Evolutionary conservation across 1,140 invertebrate genomes (phyloP), one percentile per base, ranked within the genome.

Genomic region (Nebria ingens): DNA sequence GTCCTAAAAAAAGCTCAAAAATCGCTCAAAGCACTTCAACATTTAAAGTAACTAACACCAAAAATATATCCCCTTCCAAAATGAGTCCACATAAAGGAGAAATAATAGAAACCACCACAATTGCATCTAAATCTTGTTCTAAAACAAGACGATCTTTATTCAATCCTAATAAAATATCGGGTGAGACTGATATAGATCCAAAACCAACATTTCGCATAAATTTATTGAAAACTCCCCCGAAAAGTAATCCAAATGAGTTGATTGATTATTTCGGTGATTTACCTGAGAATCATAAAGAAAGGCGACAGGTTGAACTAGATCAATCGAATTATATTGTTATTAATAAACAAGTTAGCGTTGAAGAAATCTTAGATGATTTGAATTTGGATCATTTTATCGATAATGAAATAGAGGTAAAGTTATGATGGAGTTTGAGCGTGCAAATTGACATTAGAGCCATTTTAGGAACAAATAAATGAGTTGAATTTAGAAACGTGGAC

Each of bases 401-500:
- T 55, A 55, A 42, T 23, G 45, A 55, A 42, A 56, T 25, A 3
- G 29, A 45, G 6, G 40, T 45, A 11, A 21, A 52, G 42, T 58
- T 55, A 34, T 34, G 25, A n/a, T 52, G 19, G 19, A 15, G 20
- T 55, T 54, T 56, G 17, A 53, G 38, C 19, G 15, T 52, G 6
- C 19, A 15, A 9, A 19, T 15, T 17, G 15, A 42, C 19, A n/a
- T 15, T 6, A 19, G 19, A 57, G 19, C 2, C 17, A 40, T 57
- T 56, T 38, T 57, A 58, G 19, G 51, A 53, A 21, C 12, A 38
- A 51, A 56, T 63, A 49, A 58, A 59, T 29, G 61, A 59, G 52
- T 62, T 77, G 29, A 70, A 78, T 65, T 64, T 80, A 38, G 65
- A 52, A 53, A 55, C 59, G 12, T 71, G 75, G 19, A 72, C 73